Evolutionary conservation across 2,797 vertebrate species (phyloP), one percentile per base, ranked within the genome.

Genomic region (Coregonus sp.): DNA sequence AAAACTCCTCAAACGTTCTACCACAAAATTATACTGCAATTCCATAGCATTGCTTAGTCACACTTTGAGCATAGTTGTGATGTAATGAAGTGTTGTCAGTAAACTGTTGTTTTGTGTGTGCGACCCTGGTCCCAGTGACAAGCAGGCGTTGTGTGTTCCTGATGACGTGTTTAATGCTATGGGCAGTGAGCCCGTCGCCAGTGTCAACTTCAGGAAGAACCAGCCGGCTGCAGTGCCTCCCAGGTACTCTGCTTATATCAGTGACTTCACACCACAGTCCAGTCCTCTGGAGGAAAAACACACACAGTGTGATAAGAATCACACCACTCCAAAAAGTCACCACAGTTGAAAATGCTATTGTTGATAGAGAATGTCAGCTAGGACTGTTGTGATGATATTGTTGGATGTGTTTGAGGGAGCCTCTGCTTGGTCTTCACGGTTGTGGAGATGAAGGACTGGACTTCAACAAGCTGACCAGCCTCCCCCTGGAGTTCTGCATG

Each of bases 141-240:
- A 96, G 75, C 95, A 97, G 86, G 93, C 92, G 5, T 72, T 85
- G 0, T 40, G 72, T 73, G 89, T 99, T 89, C 97, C 97, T 4
- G 94, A 95, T 7, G 96, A 96, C 4, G 47, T 97, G 75, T 97
- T 99, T 63, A 87, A 94, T 14, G 95, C 95, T 1, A 92, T 93
- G 75, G 91, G 84, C 52, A 81, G 72, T 81, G 90, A 87, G 5
- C 77, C 85, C 1, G 80, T 99, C 68, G 73, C 87, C 79, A 93
- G 88, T 0, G 67, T 96, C 73, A 95, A 98, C 91, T 97, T 99
- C 92, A 97, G 97, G 93, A 99, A 94, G 91, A 99, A 99, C 86
- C 95, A 95, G 83, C 94, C 99, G 40, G 92, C 78, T 9, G 87
- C 91, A 75, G 74, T 96, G 51, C 97, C 97, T 18, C 25, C 91